Percentiles rank a stretch among this genome's conserved stretches.
These are phyloP conservation scores for Nowickia ferox DNA, from an alignment of 2,888 invertebrate genomes.

Conservation along the genomic window DNA sequence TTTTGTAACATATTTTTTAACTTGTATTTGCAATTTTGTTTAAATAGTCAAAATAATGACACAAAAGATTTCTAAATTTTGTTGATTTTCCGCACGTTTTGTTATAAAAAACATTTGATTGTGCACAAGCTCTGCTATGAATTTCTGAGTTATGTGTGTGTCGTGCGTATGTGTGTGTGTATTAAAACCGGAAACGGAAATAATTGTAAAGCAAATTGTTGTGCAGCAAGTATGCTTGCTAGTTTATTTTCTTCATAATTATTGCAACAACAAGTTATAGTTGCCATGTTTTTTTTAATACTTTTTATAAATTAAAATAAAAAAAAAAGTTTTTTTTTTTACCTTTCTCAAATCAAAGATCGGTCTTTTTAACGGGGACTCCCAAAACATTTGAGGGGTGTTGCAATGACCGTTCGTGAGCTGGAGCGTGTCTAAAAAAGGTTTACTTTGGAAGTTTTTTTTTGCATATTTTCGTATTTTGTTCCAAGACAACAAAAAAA, in stretches of 20 bases:
- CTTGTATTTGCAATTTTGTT: neutral
- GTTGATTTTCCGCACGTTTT: slow-evolving; percentile 56
- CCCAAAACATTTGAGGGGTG: too few relatives aligned
- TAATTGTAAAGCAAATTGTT: slow-evolving; percentile 66
- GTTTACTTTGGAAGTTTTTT: too few relatives aligned
- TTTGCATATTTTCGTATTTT: too few relatives aligned
- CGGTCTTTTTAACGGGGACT: too few relatives aligned
- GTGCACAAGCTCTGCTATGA: neutral
- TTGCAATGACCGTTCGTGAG: too few relatives aligned
- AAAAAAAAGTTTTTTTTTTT: neutral
- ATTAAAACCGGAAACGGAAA: slow-evolving; percentile 64
- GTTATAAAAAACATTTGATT: slow-evolving; percentile 39
- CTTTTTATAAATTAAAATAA: neutral
- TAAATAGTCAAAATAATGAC: slow-evolving; percentile 27
- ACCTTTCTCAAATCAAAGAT: too few relatives aligned
- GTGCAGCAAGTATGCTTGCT: slow-evolving; percentile 22
- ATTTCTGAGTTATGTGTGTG: slow-evolving; percentile 8
- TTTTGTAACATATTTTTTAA: neutral
- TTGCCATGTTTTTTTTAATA: slow-evolving; percentile 5
- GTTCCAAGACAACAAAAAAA: too few relatives aligned
- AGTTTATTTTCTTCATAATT: neutral
- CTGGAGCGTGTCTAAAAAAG: too few relatives aligned
- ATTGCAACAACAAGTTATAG: neutral
- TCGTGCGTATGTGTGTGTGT: neutral
- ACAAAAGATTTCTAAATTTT: slow-evolving; percentile 33